A percentile compares a stretch with the other conserved stretches of the same genome.
Evolutionary conservation across 2,797 vertebrate species (phyloP).

Genomic region (Rhynchonycteris naso): DNA sequence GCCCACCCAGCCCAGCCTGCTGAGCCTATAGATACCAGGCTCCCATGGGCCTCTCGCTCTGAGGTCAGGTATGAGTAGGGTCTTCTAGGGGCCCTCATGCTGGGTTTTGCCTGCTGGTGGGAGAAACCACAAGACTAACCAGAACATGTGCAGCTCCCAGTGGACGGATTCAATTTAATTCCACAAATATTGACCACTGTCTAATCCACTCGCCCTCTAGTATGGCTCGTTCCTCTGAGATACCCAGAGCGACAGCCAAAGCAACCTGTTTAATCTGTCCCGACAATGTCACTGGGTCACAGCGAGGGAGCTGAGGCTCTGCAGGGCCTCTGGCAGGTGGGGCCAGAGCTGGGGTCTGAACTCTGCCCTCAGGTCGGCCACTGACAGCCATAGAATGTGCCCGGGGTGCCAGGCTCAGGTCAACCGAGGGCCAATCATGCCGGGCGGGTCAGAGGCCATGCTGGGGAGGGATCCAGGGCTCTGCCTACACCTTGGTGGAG

Average conservation of each 20-base stretch:
- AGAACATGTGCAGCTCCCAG: constrained; percentile 34
- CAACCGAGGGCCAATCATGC: neutral
- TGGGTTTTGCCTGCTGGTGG: neutral
- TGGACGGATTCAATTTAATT: constrained; percentile 67
- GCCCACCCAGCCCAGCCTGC: neutral
- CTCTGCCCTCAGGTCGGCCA: neutral
- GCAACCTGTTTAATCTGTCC: neutral
- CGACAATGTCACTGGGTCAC: neutral
- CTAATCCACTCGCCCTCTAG: constrained; percentile 63
- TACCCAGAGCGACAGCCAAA: accelerated
- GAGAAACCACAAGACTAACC: constrained; percentile 32
- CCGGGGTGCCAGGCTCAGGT: neutral
- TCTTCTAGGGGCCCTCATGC: neutral
- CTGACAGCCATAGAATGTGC: neutral
- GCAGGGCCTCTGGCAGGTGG: neutral
- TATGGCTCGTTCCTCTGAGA: neutral
- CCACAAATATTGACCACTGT: constrained; percentile 75
- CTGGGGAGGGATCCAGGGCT: neutral
- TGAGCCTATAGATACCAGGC: neutral
- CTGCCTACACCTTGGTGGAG: too few relatives aligned
- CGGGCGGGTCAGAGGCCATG: neutral
- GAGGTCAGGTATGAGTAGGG: neutral
- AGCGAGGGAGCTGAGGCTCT: neutral
- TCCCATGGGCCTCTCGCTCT: neutral
- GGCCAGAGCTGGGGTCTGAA: neutral